Evolutionary conservation across 2,888 invertebrate species (phyloP).

Genomic region (Ochropacha duplaris): DNA sequence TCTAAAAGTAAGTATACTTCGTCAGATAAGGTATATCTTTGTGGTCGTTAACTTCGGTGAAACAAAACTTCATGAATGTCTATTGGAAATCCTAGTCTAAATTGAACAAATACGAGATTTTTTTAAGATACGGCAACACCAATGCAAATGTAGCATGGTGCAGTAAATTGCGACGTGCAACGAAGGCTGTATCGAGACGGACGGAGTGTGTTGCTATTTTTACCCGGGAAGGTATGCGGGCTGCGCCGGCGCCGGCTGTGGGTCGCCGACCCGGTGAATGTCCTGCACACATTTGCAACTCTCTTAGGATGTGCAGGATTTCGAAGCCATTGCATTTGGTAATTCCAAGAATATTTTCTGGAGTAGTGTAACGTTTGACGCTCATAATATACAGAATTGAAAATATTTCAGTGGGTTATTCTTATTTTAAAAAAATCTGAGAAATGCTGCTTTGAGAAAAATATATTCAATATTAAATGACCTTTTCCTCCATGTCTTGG

Average conservation of each 20-base stretch:
- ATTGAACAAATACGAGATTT: not conserved
- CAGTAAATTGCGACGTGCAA: slow-evolving; percentile 7
- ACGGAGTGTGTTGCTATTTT: slow-evolving; percentile 35
- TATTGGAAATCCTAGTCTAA: too few relatives aligned
- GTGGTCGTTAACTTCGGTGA: too few relatives aligned
- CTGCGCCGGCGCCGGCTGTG: slow-evolving; percentile 36
- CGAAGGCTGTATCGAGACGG: slow-evolving; percentile 17
- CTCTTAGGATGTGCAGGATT: not conserved
- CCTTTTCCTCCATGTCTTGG: too few relatives aligned
- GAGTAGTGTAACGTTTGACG: too few relatives aligned
- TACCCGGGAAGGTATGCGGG: slow-evolving; percentile 51
- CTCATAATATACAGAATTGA: too few relatives aligned
- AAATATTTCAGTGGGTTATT: too few relatives aligned
- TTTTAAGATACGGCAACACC: not conserved
- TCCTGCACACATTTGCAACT: slow-evolving; percentile 7
- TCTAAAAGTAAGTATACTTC: too few relatives aligned
- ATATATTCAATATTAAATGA: too few relatives aligned
- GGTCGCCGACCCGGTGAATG: slow-evolving; percentile 48
- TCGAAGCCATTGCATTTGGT: not conserved
- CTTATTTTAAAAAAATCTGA: too few relatives aligned
- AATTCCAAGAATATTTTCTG: not conserved
- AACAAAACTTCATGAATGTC: too few relatives aligned
- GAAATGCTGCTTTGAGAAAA: too few relatives aligned
- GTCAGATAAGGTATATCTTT: too few relatives aligned
- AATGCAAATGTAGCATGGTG: not conserved